These are phyloP conservation scores for Machimus rusticus DNA, from an alignment of 2,888 invertebrate genomes.

Conservation along the genomic window DNA sequence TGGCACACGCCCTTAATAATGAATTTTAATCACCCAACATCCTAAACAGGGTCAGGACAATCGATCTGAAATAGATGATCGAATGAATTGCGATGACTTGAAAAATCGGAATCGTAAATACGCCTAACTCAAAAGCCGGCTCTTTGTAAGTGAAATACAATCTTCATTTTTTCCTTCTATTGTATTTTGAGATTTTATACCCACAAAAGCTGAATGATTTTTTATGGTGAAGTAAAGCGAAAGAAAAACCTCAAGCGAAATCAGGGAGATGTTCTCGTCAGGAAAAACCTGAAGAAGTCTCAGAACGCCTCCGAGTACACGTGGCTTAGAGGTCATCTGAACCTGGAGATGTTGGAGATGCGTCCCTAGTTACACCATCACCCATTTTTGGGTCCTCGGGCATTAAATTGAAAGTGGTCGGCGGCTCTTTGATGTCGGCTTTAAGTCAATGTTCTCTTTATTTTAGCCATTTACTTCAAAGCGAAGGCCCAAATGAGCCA, in stretches of 20 bases:
- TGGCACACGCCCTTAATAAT: too few species aligned
- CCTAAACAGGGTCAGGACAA: background rate
- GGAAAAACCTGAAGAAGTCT: background rate
- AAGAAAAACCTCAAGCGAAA: background rate
- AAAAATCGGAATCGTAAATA: background rate
- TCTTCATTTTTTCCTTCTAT: background rate
- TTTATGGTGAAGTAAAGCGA: background rate
- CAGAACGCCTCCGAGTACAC: background rate
- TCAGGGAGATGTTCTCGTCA: background rate
- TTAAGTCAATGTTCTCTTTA: background rate
- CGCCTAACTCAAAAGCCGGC: background rate
- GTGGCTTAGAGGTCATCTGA: background rate
- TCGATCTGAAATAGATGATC: background rate
- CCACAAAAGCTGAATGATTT: background rate
- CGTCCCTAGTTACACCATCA: background rate
- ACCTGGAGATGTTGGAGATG: background rate
- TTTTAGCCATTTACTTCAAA: background rate
- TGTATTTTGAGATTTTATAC: background rate
- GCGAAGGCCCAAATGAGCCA: background rate
- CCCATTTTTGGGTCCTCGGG: background rate
- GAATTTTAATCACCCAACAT: background rate
- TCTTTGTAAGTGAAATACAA: background rate
- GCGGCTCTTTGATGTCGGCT: background rate
- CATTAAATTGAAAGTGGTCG: background rate
- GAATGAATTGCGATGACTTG: background rate